phyloP scores from a whole-genome alignment of 2,888 invertebrate genomes.

The Rutpela maculata region DNA sequence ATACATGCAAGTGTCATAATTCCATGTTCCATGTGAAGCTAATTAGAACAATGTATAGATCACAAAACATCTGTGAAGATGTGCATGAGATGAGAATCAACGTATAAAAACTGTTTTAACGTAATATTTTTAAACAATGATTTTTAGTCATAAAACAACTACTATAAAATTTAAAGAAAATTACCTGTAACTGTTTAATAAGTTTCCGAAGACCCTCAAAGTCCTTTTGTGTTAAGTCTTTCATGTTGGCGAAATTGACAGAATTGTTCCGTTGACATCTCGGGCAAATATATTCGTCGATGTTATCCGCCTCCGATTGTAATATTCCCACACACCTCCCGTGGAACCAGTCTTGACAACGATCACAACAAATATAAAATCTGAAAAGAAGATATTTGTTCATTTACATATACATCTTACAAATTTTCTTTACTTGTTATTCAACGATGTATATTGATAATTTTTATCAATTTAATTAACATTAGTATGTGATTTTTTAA shows the following conservation, averaged over 20 bases:
- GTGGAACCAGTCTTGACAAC: slow-evolving; percentile 99
- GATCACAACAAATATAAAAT: slow-evolving; percentile 99
- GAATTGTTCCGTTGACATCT: slow-evolving; percentile 94
- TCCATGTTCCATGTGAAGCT: no score
- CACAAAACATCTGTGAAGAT: no score
- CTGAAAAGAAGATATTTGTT: slow-evolving; percentile 74
- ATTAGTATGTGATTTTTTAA: no score
- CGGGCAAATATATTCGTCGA: slow-evolving; percentile 97
- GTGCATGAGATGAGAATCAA: no score
- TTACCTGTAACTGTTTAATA: slow-evolving; percentile 91
- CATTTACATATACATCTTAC: background rate
- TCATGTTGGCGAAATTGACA: slow-evolving; percentile 93
- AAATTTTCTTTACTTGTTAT: no score
- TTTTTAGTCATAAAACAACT: no score
- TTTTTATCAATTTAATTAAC: no score
- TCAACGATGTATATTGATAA: no score
- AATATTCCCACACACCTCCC: slow-evolving; percentile 97
- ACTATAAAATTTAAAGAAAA: slow-evolving; percentile 15
- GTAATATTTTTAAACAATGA: no score
- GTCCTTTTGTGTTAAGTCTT: slow-evolving; percentile 86
- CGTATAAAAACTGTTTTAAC: no score
- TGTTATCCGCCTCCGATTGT: slow-evolving; percentile 94
- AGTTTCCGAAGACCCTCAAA: slow-evolving; percentile 89
- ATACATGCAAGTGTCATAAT: no score
- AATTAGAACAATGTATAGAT: no score